Evolutionary conservation across 2,797 vertebrate species (phyloP), one percentile per base, ranked within the genome.

Genomic region (Semotilus atromaculatus): DNA sequence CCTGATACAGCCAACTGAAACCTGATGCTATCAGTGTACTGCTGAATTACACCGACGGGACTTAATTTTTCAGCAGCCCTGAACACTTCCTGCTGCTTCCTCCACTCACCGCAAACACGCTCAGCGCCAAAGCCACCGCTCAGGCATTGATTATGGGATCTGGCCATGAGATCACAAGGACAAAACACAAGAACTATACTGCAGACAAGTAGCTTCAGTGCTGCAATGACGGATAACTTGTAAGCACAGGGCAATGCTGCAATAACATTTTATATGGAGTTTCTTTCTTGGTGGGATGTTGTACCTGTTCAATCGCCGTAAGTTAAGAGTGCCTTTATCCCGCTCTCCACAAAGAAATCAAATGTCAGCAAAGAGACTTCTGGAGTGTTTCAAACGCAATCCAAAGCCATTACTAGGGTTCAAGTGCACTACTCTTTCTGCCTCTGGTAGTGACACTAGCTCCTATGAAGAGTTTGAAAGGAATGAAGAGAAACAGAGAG

Each of bases 1-100:
- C 92, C 92, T 93, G 93, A 91, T 94, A 94, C 73, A 75, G 92
- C 88, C 80, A 51, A 91, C 90, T 71, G 85, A 87, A 89, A 91
- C 87, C 93, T 91, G 93, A 95, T 94, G 91, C 88, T 95, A 95
- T 95, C 95, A 91, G 91, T 88, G 86, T 43, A 43, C 88, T 62
- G n/a, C 91, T 91, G 92, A 94, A 93, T 95, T 94, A 93, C 91
- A 92, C 92, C 88, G 88, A 92, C 89, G 86, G 91, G 89, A 91
- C 89, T 92, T 94, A 86, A 93, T 95, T 94, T 93, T 93, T 94
- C 93, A 94, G 86, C 89, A 91, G 82, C 73, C 79, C 34, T 14
- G 60, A 84, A 86, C 91, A 88, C 83, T 78, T 83, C 78, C 91
- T 2, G 83, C 88, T 92, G 93, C 91, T 93, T 93, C 90, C 92